These are phyloP conservation scores for Laticauda laticaudata DNA, from an alignment of 2,113 vertebrate genomes.

Conservation along the genomic window DNA sequence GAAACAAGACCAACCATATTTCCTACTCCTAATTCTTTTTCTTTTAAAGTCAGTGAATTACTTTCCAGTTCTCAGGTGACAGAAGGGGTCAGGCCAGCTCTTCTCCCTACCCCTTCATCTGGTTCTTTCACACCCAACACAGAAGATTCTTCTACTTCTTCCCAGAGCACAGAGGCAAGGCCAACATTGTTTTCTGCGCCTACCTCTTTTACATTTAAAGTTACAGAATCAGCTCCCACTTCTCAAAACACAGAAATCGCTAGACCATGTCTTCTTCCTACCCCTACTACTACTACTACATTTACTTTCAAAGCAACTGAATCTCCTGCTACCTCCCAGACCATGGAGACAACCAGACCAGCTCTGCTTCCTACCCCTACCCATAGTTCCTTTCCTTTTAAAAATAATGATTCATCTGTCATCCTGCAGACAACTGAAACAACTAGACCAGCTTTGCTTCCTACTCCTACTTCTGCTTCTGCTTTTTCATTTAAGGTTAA, in stretches of 20 bases:
- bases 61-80: constrained; percentile 55
- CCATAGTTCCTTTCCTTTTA: constrained; percentile 58
- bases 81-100: constrained; percentile 71
- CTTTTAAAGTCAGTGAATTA: constrained; percentile 54
- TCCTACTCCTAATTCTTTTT: constrained; percentile 71
- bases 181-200: constrained; percentile 73
- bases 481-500: constrained; percentile 60
- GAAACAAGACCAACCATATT: constrained; percentile 72
- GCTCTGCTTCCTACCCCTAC: constrained; percentile 75
- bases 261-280: constrained; percentile 74
- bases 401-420: constrained; percentile 46
- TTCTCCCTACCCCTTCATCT: constrained; percentile 68
- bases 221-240: constrained; percentile 53
- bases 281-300: constrained; percentile 66
- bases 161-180: constrained; percentile 67
- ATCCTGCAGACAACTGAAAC: constrained; percentile 64
- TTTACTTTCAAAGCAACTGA: constrained; percentile 62
- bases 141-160: constrained; percentile 55
- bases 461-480: constrained; percentile 70
- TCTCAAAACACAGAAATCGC: constrained; percentile 68
- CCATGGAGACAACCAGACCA: constrained; percentile 68
- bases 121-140: constrained; percentile 67
- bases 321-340: constrained; percentile 61
- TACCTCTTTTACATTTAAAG: constrained; percentile 67
- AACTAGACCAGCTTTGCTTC: constrained; percentile 73